These are phyloP conservation scores for Colaptes auratus DNA, from an alignment of 2,113 vertebrate genomes.

Conservation along the genomic window DNA sequence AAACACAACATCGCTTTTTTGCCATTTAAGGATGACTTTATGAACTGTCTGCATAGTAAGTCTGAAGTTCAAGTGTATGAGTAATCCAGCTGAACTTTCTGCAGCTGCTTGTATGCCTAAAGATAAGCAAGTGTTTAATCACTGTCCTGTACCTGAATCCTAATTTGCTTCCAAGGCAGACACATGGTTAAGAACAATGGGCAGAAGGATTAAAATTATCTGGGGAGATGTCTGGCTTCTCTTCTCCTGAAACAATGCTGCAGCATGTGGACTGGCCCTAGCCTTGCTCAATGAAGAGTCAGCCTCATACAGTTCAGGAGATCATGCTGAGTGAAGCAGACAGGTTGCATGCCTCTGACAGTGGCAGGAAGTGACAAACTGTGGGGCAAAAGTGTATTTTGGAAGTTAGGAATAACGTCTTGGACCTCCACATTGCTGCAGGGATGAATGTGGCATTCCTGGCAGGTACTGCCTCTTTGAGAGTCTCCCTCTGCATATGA, in stretches of 20 bases:
- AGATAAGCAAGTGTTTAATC: not conserved
- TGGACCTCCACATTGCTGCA: fast-evolving
- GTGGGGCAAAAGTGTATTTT: not conserved
- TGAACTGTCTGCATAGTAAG: slow-evolving; percentile 7
- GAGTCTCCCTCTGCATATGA: not conserved
- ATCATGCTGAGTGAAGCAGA: not conserved
- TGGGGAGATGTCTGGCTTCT: not conserved
- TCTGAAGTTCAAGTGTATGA: slow-evolving; percentile 52
- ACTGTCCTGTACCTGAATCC: not conserved
- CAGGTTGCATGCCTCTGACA: not conserved
- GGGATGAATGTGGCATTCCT: fast-evolving
- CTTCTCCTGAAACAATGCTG: not conserved
- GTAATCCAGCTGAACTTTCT: slow-evolving; percentile 43
- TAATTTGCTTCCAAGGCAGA: not conserved
- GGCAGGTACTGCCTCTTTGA: fast-evolving
- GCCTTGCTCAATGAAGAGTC: not conserved
- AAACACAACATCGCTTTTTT: not conserved
- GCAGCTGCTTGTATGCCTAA: not conserved
- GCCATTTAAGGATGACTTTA: slow-evolving; percentile 60
- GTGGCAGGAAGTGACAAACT: not conserved
- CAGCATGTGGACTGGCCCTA: not conserved
- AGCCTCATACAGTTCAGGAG: not conserved
- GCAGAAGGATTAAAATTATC: not conserved
- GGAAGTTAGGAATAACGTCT: not conserved
- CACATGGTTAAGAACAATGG: not conserved